phyloP scores from a whole-genome alignment of 2,888 invertebrate species.

The Tholera decimalis region DNA sequence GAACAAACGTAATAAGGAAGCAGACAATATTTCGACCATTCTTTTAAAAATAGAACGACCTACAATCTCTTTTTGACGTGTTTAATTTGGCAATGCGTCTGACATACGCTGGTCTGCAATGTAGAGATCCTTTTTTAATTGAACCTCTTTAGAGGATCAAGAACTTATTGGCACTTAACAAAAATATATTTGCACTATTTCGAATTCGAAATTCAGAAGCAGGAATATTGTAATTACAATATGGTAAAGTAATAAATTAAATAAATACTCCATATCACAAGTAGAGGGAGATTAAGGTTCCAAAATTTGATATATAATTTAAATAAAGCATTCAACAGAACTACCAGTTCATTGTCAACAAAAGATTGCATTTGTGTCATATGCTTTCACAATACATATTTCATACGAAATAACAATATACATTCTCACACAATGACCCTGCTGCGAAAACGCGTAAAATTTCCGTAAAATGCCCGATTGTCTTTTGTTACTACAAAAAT shows the following conservation, averaged over 20 bases:
- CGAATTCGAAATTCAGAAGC: too few species aligned
- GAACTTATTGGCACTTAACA: too few species aligned
- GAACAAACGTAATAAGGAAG: slow-evolving; percentile 43
- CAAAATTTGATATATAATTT: neutral
- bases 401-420: slow-evolving; percentile 6
- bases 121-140: too few species aligned
- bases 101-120: too few species aligned
- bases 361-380: neutral
- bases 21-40: slow-evolving; percentile 4
- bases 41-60: slow-evolving; percentile 20
- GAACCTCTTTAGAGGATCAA: too few species aligned
- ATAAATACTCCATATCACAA: too few species aligned
- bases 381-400: slow-evolving; percentile 23
- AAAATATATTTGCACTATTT: too few species aligned
- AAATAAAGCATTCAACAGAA: neutral
- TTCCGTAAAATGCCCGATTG: slow-evolving; percentile 31
- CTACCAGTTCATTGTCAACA: slow-evolving; percentile 2
- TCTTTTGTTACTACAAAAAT: slow-evolving; percentile 8
- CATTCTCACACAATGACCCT: slow-evolving; percentile 23
- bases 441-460: slow-evolving; percentile 11
- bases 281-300: too few species aligned
- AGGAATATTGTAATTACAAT: too few species aligned
- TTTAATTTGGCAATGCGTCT: too few species aligned
- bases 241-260: too few species aligned
- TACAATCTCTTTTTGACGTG: slow-evolving; percentile 15